Evolutionary conservation across 2,888 invertebrate genomes (phyloP), one percentile per base, ranked within the genome.

Genomic region (Pinctada fucata): DNA sequence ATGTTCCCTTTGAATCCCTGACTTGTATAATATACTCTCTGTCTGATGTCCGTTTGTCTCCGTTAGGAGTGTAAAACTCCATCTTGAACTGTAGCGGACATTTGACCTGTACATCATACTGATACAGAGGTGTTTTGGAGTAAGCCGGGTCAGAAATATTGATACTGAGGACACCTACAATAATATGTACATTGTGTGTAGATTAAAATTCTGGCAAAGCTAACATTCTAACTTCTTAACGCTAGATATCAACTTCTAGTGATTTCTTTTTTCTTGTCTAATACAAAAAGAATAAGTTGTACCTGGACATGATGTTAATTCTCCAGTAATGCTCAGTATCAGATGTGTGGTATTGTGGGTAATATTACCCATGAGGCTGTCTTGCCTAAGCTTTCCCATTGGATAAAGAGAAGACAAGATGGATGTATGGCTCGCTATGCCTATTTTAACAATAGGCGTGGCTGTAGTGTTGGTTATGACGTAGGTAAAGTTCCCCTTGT

Each of bases 71-170:
- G 50, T 83, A 82, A 79, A 91, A 90, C 72, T 77, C 82, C 47
- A 91, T 63, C 70, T 80, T 79, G 82, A 91, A 92, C 48, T 74
- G 76, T 51, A 77, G 80, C 3, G 91, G 91, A 82, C 92, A 91
- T 72, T 87, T 84, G 52, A 91, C 85, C 4, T 87, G 89, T 2
- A 90, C 82, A 73, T 90, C 90, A 78, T 88, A 89, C 70, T 89
- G 82, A 79, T 88, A 91, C 71, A 91, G 72, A 3, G 88, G 83
- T 50, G 82, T 72, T 3, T 80, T 75, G 0, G 87, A 84, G 79
- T 91, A 91, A 50, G 76, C 80, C 0, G 90, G 88, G 79, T 91
- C 90, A 8, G 86, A 85, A 8, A 92, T 83, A 58, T 86, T 86
- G 47, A 91, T 78, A 50, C 82, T 83, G 48, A 92, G 85, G 70